A percentile compares a stretch with the other conserved stretches of the same genome.
Conservation (phyloP, 2,888 invertebrate species). For the Netelia inedita region DNA sequence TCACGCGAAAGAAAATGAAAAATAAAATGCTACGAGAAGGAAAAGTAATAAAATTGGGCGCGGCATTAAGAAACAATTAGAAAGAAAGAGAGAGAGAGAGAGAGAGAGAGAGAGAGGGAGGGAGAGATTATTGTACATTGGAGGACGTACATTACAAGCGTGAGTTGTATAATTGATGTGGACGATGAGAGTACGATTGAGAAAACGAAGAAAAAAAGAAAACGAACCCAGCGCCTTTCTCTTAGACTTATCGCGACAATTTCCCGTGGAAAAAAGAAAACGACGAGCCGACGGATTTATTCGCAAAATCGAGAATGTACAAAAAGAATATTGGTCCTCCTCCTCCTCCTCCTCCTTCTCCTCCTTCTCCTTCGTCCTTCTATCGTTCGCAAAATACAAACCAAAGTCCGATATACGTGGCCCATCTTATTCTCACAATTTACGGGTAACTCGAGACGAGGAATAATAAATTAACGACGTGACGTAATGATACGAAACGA, state of each 20-base stretch:
- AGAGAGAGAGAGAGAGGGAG: conserved; percentile 34
- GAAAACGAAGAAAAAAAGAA: conserved; percentile 6
- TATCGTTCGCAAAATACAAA: conserved; percentile 5
- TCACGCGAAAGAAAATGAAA: neutral
- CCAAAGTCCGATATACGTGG: conserved; percentile 11
- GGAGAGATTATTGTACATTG: conserved; percentile 46
- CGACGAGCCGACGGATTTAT: conserved; percentile 44
- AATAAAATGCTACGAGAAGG: neutral
- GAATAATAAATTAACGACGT: conserved; percentile 37
- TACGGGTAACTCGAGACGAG: conserved; percentile 57
- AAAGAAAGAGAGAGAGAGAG: conserved; percentile 35
- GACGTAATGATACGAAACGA: conserved; percentile 10
- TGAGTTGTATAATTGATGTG: conserved; percentile 60
- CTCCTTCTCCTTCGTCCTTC: neutral
- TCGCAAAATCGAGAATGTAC: conserved; percentile 63
- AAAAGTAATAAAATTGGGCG: conserved; percentile 2
- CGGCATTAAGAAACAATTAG: conserved; percentile 1
- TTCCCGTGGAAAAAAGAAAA: conserved; percentile 32
- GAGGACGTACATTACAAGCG: conserved; percentile 44
- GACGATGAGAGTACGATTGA: conserved; percentile 71
- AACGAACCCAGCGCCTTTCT: conserved; percentile 76
- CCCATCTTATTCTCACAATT: conserved; percentile 54
- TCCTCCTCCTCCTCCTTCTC: too few species aligned
- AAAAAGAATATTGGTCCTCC: conserved; percentile 58
- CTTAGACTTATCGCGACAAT: conserved; percentile 74